Percentiles rank a stretch among this genome's conserved stretches.
phyloP scores from a whole-genome alignment of 1,140 invertebrate species.

The Steinernema khuongi region DNA sequence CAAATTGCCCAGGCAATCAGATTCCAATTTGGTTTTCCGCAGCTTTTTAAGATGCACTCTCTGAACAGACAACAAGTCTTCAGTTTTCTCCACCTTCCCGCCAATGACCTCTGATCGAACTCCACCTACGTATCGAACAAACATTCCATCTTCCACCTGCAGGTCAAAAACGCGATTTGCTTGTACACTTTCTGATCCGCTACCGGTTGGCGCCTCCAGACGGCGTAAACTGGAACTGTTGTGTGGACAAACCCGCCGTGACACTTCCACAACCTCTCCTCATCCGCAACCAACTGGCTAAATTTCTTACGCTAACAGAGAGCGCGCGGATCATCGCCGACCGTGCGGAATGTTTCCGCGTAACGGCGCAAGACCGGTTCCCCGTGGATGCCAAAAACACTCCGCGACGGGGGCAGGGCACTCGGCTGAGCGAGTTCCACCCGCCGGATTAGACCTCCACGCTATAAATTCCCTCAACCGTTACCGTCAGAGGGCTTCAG shows the following conservation, averaged over 20 bases:
- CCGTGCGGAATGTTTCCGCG: slow-evolving; percentile 10
- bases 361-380: background rate
- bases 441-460: background rate
- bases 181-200: slow-evolving; percentile 7
- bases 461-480: slow-evolving; percentile 8
- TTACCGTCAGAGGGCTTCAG: background rate
- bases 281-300: background rate
- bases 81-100: background rate
- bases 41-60: too few relatives aligned
- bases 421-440: background rate
- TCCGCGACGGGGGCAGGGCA: slow-evolving; percentile 7
- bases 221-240: background rate
- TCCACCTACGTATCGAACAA: background rate
- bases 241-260: background rate
- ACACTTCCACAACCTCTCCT: background rate
- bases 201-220: background rate
- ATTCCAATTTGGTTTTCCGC: too few relatives aligned
- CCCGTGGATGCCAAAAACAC: background rate
- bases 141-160: background rate
- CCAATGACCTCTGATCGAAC: background rate
- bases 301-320: too few relatives aligned
- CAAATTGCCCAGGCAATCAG: background rate
- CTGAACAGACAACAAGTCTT: too few relatives aligned
- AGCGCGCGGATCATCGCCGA: too few relatives aligned
- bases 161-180: slow-evolving; percentile 1